Conservation (phyloP, 2,888 invertebrate genomes). For the Pterobdella sp. region DNA sequence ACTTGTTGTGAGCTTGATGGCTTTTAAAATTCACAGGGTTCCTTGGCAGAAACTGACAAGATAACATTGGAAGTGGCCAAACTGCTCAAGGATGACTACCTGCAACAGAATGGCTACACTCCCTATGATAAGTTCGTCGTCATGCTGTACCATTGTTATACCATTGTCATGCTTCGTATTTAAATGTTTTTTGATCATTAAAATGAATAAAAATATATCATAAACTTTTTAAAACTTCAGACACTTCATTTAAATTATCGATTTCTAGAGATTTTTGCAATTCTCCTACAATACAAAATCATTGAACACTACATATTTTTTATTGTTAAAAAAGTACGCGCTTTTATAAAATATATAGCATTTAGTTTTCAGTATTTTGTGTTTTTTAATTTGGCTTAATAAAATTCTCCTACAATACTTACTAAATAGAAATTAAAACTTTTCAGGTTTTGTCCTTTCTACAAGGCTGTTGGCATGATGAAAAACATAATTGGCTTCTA, state of each 20-base stretch:
- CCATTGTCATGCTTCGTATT: not conserved
- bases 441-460: slow-evolving; percentile 80
- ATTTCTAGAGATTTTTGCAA: no score
- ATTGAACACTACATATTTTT: no score
- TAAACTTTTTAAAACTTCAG: no score
- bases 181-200: no score
- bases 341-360: no score
- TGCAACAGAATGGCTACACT: slow-evolving; percentile 87
- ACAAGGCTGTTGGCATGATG: slow-evolving; percentile 98
- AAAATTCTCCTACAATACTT: no score
- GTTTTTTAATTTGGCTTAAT: not conserved
- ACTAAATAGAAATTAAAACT: no score
- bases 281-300: no score
- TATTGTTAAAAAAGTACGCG: no score
- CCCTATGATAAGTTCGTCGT: slow-evolving; percentile 54
- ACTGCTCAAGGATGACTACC: slow-evolving; percentile 94
- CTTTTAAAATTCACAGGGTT: slow-evolving; percentile 57
- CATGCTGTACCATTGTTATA: not conserved
- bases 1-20: not conserved
- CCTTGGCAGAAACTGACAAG: slow-evolving; percentile 95
- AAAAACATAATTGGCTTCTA: slow-evolving; percentile 96
- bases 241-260: no score
- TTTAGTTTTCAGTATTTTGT: not conserved
- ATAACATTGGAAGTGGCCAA: slow-evolving; percentile 98
- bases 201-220: no score